These are phyloP conservation scores for Tipula helvola DNA, from an alignment of 2,888 invertebrate genomes.

Conservation along the genomic window DNA sequence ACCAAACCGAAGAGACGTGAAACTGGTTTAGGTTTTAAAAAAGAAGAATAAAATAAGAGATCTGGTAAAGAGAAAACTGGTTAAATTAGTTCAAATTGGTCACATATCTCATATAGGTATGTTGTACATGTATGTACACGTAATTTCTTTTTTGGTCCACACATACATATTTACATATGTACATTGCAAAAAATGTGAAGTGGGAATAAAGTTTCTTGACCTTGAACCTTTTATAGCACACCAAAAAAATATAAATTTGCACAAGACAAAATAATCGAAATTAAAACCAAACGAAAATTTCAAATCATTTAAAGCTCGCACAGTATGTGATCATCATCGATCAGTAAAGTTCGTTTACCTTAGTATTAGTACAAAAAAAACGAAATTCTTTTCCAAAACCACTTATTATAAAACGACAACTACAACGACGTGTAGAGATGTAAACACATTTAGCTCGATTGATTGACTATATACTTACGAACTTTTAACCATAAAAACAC, in stretches of 20 bases:
- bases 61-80: not conserved
- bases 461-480: not conserved
- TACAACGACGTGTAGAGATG: not conserved
- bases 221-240: not conserved
- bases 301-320: not conserved
- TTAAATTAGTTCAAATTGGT: not conserved
- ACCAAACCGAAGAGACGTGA: not conserved
- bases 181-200: not conserved
- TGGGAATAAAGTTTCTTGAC: not conserved
- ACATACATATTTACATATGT: not conserved
- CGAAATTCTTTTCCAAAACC: not conserved
- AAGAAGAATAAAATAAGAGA: not conserved
- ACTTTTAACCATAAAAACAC: not conserved
- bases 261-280: not conserved
- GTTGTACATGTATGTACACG: not conserved
- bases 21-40: not conserved
- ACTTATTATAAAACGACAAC: not conserved
- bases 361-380: not conserved
- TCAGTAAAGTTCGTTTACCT: not conserved
- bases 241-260: not conserved
- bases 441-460: not conserved
- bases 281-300: not conserved
- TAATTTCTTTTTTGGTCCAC: not conserved
- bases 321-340: not conserved
- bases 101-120: not conserved